These are phyloP conservation scores for Dolichotis patagonum DNA, from an alignment of 2,113 vertebrate genomes.

Conservation along the genomic window DNA sequence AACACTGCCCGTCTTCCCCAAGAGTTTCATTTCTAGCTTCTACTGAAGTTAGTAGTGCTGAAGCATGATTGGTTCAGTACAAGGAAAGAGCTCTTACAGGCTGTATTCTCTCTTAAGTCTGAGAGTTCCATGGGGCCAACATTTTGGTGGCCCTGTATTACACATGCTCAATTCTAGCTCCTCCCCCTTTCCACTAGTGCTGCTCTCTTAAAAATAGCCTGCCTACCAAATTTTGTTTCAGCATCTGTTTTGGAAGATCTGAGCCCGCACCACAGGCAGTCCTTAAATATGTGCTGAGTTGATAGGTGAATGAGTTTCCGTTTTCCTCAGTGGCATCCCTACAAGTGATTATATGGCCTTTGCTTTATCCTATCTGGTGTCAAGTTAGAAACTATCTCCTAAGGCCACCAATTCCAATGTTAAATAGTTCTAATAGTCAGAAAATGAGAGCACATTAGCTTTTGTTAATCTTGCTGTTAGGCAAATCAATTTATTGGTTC, in stretches of 20 bases:
- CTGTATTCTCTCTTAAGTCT: neutral
- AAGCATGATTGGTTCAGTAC: neutral
- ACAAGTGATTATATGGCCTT: neutral
- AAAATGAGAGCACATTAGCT: constrained; percentile 53
- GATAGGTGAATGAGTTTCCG: neutral
- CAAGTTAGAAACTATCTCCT: constrained; percentile 38
- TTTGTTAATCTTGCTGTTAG: constrained; percentile 32
- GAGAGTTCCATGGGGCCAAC: neutral
- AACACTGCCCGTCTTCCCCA: neutral
- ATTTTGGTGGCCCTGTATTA: neutral
- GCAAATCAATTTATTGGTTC: constrained; percentile 23
- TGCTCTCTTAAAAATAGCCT: neutral
- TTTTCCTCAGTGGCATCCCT: neutral
- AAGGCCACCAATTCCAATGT: neutral
- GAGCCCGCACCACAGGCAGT: neutral
- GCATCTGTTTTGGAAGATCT: neutral
- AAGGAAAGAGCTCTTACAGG: neutral
- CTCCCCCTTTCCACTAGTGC: neutral
- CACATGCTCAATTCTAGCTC: neutral
- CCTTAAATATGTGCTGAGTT: neutral
- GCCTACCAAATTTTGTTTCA: neutral
- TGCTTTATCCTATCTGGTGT: neutral
- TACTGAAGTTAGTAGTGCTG: neutral
- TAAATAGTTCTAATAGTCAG: constrained; percentile 36
- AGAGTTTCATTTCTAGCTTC: neutral